Evolutionary conservation across 2,113 vertebrate species (phyloP), one percentile per base, ranked within the genome.

Genomic region (Charadrius vociferus): DNA sequence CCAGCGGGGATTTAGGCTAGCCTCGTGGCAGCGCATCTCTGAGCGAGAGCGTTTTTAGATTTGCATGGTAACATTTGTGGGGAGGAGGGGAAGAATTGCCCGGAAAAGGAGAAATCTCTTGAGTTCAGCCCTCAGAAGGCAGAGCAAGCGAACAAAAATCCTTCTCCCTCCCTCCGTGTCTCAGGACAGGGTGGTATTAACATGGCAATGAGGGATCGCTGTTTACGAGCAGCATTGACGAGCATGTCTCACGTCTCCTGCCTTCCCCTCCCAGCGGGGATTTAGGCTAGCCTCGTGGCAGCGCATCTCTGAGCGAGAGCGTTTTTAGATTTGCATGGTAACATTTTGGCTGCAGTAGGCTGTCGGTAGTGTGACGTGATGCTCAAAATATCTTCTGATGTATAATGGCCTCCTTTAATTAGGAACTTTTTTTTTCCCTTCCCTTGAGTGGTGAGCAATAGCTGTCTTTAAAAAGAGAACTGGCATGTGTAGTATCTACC

Each of bases 301-400:
- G 78, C 5, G 14, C 79, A 77, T 90, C 95, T 79, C 82, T 10
- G 55, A 92, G 88, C 4, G 0, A 43, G 41, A 63, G 62, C 62
- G 7, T 41, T 63, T 63, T 63, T 29, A 43, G 89, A 90, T 91
- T 96, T 85, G 83, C 87, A 94, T 88, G 90, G 92, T 94, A 95
- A 91, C 88, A 65, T 92, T 90, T 82, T 72, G 90, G 68, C 89
- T 88, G 92, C 58, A 73, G 73, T 56, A 67, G 90, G 77, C 71
- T 93, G 75, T 66, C 9, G 32, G 83, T 90, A 88, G 65, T 24
- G 94, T 96, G 96, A 96, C 58, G 52, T 91, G 88, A 86, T 66
- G 92, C 92, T 95, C 85, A 62, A 90, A 97, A 96, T 93, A 94
- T 94, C 95, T 92, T 93, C 93, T 80, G 81, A 81, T 93, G 62